These are phyloP conservation scores for Scylla paramamosain DNA, from an alignment of 1,140 invertebrate genomes.

Conservation along the genomic window DNA sequence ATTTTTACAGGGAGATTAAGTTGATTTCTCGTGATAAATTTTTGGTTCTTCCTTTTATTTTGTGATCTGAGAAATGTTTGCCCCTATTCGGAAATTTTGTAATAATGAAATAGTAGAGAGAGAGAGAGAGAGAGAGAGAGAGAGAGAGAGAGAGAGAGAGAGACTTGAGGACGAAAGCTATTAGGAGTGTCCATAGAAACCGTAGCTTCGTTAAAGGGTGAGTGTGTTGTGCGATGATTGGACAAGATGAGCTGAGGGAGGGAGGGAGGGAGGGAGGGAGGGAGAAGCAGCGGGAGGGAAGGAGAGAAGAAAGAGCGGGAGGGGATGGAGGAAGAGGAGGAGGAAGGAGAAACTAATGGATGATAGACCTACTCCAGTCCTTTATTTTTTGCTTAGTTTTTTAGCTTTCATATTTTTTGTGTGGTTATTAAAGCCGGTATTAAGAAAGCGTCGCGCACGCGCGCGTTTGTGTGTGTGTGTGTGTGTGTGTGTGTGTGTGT, in stretches of 20 bases:
- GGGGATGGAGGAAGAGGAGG: not conserved
- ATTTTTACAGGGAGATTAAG: too few relatives aligned
- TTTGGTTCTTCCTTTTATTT: too few relatives aligned
- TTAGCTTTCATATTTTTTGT: not conserved
- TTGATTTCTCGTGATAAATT: too few relatives aligned
- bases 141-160: conserved; percentile 31
- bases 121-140: conserved; percentile 1
- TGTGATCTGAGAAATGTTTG: too few relatives aligned
- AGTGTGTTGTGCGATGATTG: not conserved
- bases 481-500: conserved; percentile 46
- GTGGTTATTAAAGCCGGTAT: not conserved
- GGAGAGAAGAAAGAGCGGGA: not conserved
- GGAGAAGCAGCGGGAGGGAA: not conserved
- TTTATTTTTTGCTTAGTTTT: not conserved
- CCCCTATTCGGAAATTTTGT: too few relatives aligned
- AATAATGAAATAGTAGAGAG: not conserved
- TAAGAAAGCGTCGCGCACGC: not conserved
- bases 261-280: not conserved
- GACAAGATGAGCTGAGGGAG: not conserved
- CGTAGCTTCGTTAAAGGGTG: not conserved
- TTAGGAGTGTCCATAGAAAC: not conserved
- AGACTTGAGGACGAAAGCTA: not conserved
- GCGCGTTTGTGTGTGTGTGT: not conserved
- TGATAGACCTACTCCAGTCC: not conserved
- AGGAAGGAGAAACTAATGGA: not conserved